phyloP scores from a whole-genome alignment of 2,797 vertebrate genomes.

The Myotis pilosus region DNA sequence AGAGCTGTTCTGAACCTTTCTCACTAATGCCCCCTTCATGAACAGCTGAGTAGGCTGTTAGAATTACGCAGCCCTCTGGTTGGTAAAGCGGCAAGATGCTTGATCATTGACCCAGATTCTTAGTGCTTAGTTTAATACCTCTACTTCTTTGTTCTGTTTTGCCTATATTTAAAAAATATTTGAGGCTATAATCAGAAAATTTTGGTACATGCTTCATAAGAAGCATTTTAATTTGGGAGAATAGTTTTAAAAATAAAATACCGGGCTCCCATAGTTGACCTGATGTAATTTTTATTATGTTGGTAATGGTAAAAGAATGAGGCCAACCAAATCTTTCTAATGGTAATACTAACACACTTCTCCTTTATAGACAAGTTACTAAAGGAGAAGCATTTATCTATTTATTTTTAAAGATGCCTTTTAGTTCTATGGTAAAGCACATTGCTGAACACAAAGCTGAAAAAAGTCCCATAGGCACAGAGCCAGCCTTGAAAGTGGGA shows the following conservation, averaged over 20 bases:
- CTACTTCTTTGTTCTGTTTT: not conserved
- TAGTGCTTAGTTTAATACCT: not conserved
- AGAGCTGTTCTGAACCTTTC: not conserved
- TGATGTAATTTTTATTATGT: not conserved
- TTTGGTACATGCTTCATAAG: not conserved
- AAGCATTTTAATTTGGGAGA: not conserved
- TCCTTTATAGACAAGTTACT: not conserved
- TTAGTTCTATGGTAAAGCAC: not conserved
- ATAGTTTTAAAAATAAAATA: not conserved
- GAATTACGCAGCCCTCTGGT: not conserved
- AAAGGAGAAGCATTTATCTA: not conserved
- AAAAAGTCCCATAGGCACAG: not conserved
- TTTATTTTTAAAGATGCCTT: not conserved
- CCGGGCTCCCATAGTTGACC: not conserved
- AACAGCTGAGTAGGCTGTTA: not conserved
- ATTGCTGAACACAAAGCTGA: not conserved
- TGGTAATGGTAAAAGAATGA: not conserved
- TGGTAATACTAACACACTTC: not conserved
- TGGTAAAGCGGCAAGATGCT: not conserved
- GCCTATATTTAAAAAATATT: not conserved
- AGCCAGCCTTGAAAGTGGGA: constrained; percentile 26
- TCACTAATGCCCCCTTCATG: not conserved
- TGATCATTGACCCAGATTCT: not conserved
- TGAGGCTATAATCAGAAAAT: not conserved
- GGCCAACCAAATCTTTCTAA: not conserved